A percentile compares a stretch with the other conserved stretches of the same genome.
Conservation (phyloP, 1,140 invertebrate species). For the Andrena cerasifolii region DNA sequence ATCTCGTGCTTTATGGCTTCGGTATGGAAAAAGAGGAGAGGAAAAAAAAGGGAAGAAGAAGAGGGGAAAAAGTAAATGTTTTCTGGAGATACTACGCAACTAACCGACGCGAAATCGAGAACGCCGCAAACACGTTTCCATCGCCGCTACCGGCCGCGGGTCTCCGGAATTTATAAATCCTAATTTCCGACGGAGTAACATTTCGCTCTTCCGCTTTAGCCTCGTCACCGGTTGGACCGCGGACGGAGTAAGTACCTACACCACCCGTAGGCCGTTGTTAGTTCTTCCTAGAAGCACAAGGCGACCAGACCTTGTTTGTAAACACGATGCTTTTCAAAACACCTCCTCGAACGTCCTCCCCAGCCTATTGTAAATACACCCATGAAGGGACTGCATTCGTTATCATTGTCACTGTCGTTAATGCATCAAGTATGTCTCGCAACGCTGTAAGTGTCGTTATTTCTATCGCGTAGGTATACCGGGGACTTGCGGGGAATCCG, state of each 20-base stretch:
- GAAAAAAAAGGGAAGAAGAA: not conserved
- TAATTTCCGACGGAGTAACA: conserved; percentile 22
- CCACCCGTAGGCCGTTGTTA: no score
- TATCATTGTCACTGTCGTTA: no score
- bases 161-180: conserved; percentile 37
- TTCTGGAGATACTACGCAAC: conserved; percentile 35
- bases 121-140: conserved; percentile 52
- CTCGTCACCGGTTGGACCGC: not conserved
- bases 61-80: conserved; percentile 24
- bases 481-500: not conserved
- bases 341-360: no score
- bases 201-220: conserved; percentile 21
- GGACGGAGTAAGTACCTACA: not conserved
- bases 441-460: no score
- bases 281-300: no score
- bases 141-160: conserved; percentile 24
- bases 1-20: conserved; percentile 69
- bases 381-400: no score
- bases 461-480: no score
- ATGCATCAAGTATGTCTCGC: no score
- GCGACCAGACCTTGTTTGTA: no score
- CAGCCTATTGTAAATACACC: no score
- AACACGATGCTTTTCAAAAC: no score
- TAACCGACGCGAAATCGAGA: conserved; percentile 44
- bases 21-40: conserved; percentile 9